Conservation (phyloP, 2,797 vertebrate genomes). For the Delichon dasypus region DNA sequence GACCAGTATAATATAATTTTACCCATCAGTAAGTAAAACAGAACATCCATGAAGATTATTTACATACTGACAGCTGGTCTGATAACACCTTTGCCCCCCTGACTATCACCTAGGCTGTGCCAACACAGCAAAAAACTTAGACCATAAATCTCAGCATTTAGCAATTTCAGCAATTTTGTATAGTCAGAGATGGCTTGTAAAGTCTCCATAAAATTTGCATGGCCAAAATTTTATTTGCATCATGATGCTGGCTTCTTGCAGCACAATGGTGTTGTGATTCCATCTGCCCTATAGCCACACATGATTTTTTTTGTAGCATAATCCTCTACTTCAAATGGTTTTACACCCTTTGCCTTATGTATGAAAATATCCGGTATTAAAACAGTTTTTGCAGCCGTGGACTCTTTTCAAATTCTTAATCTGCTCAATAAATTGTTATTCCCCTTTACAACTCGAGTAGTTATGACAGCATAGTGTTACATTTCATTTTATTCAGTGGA, state of each 20-base stretch:
- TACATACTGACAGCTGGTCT: neutral
- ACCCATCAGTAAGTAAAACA: conserved; percentile 1
- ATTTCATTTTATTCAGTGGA: conserved; percentile 9
- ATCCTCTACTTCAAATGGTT: neutral
- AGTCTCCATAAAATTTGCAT: neutral
- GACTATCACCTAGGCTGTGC: neutral
- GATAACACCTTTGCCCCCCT: neutral
- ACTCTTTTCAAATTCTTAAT: neutral
- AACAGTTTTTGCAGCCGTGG: neutral
- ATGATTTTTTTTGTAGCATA: neutral
- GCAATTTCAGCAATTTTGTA: neutral
- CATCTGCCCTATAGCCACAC: neutral
- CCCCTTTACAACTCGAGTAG: neutral
- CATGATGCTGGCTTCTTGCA: neutral
- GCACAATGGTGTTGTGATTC: neutral
- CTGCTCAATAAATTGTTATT: neutral
- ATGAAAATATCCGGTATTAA: neutral
- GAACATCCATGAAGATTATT: neutral
- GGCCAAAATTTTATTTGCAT: neutral
- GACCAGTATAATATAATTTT: neutral
- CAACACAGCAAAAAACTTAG: neutral
- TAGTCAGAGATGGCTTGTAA: neutral
- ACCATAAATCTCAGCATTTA: neutral
- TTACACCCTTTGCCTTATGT: neutral
- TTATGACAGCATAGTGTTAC: neutral